phyloP scores from a whole-genome alignment of 2,113 vertebrate genomes.

The Siniperca knerii region DNA sequence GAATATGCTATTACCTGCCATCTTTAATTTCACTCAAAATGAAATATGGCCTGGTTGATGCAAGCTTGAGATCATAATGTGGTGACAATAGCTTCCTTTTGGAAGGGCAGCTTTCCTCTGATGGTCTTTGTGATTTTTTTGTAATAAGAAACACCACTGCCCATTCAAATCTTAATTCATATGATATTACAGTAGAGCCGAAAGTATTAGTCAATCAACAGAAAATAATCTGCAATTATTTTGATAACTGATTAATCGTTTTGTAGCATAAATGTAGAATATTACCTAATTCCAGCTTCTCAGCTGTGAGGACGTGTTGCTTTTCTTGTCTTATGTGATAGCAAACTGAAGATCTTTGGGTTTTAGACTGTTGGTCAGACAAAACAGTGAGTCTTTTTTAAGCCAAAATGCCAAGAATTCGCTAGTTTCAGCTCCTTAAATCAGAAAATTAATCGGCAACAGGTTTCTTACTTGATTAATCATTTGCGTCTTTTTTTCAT shows the following conservation, averaged over 20 bases:
- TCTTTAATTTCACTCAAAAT: slow-evolving; percentile 20
- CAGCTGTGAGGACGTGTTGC: neutral
- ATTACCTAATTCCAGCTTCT: neutral
- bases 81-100: neutral
- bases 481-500: neutral
- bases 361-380: neutral
- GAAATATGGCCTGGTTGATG: slow-evolving; percentile 19
- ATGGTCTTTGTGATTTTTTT: too few species aligned
- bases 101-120: neutral
- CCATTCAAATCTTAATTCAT: neutral
- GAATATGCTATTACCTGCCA: slow-evolving; percentile 5
- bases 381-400: neutral
- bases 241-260: neutral
- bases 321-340: neutral
- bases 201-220: neutral
- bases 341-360: neutral
- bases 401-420: neutral
- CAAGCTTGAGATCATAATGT: slow-evolving; percentile 12
- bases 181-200: neutral
- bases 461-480: neutral
- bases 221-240: neutral
- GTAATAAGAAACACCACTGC: neutral
- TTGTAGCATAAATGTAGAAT: neutral
- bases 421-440: neutral
- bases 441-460: neutral